Conservation (phyloP, 2,113 vertebrate species). For the Ptilonorhynchus violaceus region DNA sequence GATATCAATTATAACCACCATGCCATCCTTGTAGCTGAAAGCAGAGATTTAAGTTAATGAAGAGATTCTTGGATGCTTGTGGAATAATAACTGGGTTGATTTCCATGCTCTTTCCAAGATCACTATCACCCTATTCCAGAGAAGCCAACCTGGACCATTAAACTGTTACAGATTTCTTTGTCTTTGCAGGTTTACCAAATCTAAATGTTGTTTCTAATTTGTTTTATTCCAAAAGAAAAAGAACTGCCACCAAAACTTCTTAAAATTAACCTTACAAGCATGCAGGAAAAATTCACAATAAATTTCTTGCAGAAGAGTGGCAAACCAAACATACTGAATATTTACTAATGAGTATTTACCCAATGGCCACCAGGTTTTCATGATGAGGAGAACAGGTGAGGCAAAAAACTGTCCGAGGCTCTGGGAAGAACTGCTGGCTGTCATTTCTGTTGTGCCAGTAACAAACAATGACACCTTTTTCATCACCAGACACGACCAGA, state of each 20-base stretch:
- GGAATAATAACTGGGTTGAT: neutral
- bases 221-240: neutral
- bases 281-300: neutral
- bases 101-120: neutral
- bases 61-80: neutral
- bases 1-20: conserved; percentile 90
- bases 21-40: conserved; percentile 93
- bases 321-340: neutral
- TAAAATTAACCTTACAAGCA: neutral
- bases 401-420: conserved; percentile 89
- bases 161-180: neutral
- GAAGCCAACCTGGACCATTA: neutral
- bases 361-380: conserved; percentile 86
- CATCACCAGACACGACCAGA: conserved; percentile 89
- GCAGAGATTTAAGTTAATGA: neutral
- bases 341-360: conserved; percentile 71
- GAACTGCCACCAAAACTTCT: neutral
- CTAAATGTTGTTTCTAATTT: neutral
- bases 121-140: neutral
- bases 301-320: neutral
- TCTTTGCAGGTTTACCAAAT: neutral
- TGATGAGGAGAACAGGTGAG: conserved; percentile 91
- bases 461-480: conserved; percentile 89
- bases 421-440: conserved; percentile 86
- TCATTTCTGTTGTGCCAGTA: conserved; percentile 89